Percentiles rank a stretch among this genome's conserved stretches.
These are phyloP conservation scores for Tetranychus urticae DNA, from an alignment of 1,140 invertebrate species.

Conservation along the genomic window DNA sequence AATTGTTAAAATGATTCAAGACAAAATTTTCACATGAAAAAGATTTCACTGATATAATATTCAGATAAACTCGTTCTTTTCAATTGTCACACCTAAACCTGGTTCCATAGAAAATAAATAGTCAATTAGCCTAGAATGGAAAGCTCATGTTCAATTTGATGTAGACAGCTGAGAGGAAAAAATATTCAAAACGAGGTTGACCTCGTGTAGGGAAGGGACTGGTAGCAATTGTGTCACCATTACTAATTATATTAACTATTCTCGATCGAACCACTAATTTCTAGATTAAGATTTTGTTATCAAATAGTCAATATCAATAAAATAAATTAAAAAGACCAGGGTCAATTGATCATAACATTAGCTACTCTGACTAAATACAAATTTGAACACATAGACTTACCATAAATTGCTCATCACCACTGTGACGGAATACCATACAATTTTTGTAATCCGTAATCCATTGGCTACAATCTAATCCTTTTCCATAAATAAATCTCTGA, in stretches of 20 bases:
- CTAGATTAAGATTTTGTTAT: too few relatives aligned
- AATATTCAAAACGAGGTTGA: too few relatives aligned
- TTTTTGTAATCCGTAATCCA: slow-evolving; percentile 52
- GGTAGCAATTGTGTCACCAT: too few relatives aligned
- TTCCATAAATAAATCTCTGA: slow-evolving; percentile 56
- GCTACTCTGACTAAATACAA: background rate
- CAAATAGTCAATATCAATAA: too few relatives aligned
- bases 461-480: slow-evolving; percentile 39
- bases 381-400: background rate
- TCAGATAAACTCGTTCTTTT: background rate
- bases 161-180: too few relatives aligned
- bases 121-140: background rate
- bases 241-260: too few relatives aligned
- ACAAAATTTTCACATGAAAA: background rate
- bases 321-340: too few relatives aligned
- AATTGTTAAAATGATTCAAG: background rate
- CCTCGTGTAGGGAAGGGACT: too few relatives aligned
- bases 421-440: slow-evolving; percentile 37
- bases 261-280: too few relatives aligned
- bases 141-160: background rate
- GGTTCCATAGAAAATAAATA: background rate
- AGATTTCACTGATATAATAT: background rate
- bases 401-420: background rate
- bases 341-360: background rate
- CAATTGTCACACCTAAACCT: background rate